Evolutionary conservation across 2,888 invertebrate genomes (phyloP).

Genomic region (Silvanus unidentatus): DNA sequence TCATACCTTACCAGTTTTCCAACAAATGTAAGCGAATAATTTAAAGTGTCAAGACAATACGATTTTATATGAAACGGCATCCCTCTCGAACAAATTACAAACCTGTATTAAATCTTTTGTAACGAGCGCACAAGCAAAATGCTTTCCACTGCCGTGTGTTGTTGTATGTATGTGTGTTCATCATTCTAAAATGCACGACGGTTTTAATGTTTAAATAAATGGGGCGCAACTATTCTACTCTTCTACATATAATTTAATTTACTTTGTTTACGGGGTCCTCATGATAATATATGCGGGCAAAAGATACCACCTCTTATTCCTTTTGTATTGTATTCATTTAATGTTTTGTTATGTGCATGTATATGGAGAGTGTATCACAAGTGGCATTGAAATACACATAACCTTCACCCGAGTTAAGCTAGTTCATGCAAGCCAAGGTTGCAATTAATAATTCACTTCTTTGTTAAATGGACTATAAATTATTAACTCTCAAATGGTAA

Average conservation of each 20-base stretch:
- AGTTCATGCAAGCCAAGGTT: slow-evolving; percentile 27
- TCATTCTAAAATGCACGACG: too few relatives aligned
- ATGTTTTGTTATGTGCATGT: too few relatives aligned
- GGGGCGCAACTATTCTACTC: background rate
- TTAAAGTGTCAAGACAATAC: too few relatives aligned
- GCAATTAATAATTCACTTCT: slow-evolving; percentile 27
- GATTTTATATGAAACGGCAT: too few relatives aligned
- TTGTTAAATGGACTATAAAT: slow-evolving; percentile 11
- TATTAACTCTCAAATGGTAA: slow-evolving; percentile 12
- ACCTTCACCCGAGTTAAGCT: slow-evolving; percentile 30
- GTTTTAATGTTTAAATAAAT: background rate
- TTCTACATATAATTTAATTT: slow-evolving; percentile 5
- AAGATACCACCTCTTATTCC: background rate
- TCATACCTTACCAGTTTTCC: background rate
- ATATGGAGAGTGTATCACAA: slow-evolving; percentile 5
- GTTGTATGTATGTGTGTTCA: too few relatives aligned
- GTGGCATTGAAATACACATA: slow-evolving; percentile 24
- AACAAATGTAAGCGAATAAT: too few relatives aligned
- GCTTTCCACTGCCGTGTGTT: too few relatives aligned
- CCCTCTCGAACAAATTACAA: too few relatives aligned
- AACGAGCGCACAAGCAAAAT: too few relatives aligned
- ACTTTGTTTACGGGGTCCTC: background rate
- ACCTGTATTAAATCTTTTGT: too few relatives aligned
- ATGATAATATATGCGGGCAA: background rate
- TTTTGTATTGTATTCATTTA: too few relatives aligned